Conservation (phyloP, 1,140 invertebrate species). For the Danaus melanippus region DNA sequence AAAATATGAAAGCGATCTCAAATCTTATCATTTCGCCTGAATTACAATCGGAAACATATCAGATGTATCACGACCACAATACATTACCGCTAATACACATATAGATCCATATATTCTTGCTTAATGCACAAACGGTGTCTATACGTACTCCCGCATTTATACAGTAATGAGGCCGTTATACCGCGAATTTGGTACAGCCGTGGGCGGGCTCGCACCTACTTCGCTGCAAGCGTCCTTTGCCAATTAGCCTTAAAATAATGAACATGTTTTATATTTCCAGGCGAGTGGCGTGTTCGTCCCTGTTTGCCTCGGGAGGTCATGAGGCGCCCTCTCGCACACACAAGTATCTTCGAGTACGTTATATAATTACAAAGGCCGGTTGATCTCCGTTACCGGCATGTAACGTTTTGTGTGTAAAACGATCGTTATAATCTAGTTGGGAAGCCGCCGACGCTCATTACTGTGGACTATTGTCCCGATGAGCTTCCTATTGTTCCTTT, state of each 20-base stretch:
- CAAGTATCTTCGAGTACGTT: conserved; percentile 43
- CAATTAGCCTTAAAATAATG: conserved; percentile 73
- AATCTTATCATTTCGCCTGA: conserved; percentile 6
- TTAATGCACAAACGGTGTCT: conserved; percentile 64
- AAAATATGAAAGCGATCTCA: background rate
- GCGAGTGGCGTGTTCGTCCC: conserved; percentile 60
- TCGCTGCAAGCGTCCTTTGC: conserved; percentile 61
- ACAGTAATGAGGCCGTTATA: conserved; percentile 50
- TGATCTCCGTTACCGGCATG: conserved; percentile 28
- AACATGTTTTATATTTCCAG: conserved; percentile 72
- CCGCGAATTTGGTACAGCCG: conserved; percentile 53
- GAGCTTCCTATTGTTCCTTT: conserved; percentile 28
- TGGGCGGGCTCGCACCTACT: conserved; percentile 55
- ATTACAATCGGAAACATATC: conserved; percentile 7
- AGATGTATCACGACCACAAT: conserved; percentile 9
- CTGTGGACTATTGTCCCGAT: conserved; percentile 29
- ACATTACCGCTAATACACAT: conserved; percentile 12
- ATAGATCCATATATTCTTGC: conserved; percentile 36
- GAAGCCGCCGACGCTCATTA: conserved; percentile 31
- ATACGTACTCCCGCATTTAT: conserved; percentile 43
- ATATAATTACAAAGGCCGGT: conserved; percentile 39
- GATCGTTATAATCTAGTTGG: conserved; percentile 27
- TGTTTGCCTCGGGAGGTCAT: conserved; percentile 62
- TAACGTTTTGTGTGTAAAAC: conserved; percentile 41
- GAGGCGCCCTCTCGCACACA: conserved; percentile 6